A percentile compares a stretch with the other conserved stretches of the same genome.
These are phyloP conservation scores for Rachycentron canadum DNA, from an alignment of 2,797 vertebrate genomes.

Conservation along the genomic window DNA sequence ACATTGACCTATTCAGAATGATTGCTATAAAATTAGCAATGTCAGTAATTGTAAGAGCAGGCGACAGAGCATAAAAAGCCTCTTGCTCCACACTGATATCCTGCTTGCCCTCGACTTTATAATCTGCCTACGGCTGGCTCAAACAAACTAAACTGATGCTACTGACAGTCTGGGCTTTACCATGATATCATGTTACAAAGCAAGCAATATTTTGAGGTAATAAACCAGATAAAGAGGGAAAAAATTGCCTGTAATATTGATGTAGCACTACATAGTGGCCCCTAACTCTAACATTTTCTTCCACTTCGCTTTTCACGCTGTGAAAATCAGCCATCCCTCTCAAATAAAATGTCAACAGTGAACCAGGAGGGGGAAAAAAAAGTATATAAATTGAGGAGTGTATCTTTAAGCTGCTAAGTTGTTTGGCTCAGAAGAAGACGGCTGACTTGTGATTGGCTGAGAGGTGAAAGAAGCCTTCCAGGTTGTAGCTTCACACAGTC, in stretches of 20 bases:
- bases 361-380: background rate
- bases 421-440: background rate
- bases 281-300: background rate
- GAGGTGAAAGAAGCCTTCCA: slow-evolving; percentile 28
- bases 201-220: background rate
- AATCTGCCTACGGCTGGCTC: background rate
- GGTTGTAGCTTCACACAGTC: slow-evolving; percentile 14
- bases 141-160: background rate
- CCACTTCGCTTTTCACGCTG: background rate
- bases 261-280: background rate
- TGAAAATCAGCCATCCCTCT: slow-evolving; percentile 7
- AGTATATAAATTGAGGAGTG: background rate
- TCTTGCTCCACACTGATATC: background rate
- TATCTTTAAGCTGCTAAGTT: background rate
- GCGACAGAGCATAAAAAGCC: background rate
- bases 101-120: background rate
- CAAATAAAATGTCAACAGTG: slow-evolving; percentile 8
- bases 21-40: slow-evolving; percentile 6
- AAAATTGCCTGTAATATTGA: background rate
- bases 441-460: slow-evolving; percentile 16
- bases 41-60: slow-evolving; percentile 1
- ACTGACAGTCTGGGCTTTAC: background rate
- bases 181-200: background rate
- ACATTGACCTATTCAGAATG: slow-evolving; percentile 26
- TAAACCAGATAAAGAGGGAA: background rate